Evolutionary conservation across 2,888 invertebrate genomes (phyloP).

Genomic region (Aphrophora alni): DNA sequence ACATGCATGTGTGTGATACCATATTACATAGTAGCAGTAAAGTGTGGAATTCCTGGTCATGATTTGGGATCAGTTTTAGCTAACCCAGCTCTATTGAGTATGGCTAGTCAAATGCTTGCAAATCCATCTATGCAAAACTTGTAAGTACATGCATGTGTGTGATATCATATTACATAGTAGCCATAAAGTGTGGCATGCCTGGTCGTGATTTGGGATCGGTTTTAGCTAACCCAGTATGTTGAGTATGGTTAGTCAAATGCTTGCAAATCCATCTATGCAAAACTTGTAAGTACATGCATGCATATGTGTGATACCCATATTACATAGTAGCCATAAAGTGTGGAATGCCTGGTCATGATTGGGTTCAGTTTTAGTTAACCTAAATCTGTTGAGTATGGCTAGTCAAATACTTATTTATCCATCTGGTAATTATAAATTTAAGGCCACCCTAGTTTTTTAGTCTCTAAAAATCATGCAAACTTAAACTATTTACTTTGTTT

Average conservation of each 20-base stretch:
- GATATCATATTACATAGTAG: conserved; percentile 61
- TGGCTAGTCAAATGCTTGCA: conserved; percentile 84
- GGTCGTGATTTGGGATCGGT: conserved; percentile 63
- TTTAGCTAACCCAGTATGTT: conserved; percentile 81
- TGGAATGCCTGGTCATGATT: conserved; percentile 52
- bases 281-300: conserved; percentile 58
- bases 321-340: conserved; percentile 49
- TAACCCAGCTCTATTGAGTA: conserved; percentile 82
- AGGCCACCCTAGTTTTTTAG: too few species aligned
- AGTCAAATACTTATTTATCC: conserved; percentile 85
- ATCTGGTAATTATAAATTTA: too few species aligned
- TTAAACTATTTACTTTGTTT: too few species aligned
- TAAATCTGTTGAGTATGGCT: conserved; percentile 83
- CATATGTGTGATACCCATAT: too few species aligned
- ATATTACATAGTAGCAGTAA: conserved; percentile 58
- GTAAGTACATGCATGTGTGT: conserved; percentile 54
- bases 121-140: conserved; percentile 78
- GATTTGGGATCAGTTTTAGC: conserved; percentile 67
- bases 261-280: conserved; percentile 86
- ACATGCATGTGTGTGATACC: too few species aligned
- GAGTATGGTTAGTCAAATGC: conserved; percentile 84
- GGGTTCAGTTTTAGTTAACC: conserved; percentile 76
- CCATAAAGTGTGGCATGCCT: neutral
- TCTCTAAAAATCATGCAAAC: too few species aligned
- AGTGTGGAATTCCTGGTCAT: conserved; percentile 51